Evolutionary conservation across 1,140 invertebrate genomes (phyloP).

Genomic region (Drosophila murphyi): DNA sequence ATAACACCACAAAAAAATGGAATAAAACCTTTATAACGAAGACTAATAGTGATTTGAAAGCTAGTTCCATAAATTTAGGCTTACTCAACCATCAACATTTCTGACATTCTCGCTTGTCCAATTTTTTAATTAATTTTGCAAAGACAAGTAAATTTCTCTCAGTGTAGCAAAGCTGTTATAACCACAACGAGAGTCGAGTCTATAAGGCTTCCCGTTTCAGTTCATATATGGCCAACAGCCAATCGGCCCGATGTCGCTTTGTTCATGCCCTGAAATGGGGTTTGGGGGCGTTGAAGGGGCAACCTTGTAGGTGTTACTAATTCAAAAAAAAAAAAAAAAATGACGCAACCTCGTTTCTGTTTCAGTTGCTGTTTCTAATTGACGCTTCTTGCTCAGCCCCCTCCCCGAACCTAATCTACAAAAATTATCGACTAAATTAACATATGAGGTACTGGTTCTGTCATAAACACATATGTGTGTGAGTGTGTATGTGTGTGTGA

Average conservation of each 20-base stretch:
- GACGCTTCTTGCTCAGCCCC: conserved; percentile 38
- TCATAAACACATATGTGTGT: too few species aligned
- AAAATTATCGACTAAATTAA: conserved; percentile 45
- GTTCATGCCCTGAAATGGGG: conserved; percentile 38
- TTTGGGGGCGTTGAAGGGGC: background rate
- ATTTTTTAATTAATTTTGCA: too few species aligned
- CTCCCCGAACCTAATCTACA: conserved; percentile 49
- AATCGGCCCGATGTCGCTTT: conserved; percentile 10
- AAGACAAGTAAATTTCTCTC: background rate
- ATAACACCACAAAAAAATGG: too few species aligned
- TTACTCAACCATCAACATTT: too few species aligned
- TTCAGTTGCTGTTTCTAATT: conserved; percentile 9
- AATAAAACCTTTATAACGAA: too few species aligned
- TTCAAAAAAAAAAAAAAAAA: conserved; percentile 22
- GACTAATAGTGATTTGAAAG: too few species aligned
- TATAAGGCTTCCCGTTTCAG: conserved; percentile 58
- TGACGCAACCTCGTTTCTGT: conserved; percentile 54
- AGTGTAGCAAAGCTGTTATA: conserved; percentile 30
- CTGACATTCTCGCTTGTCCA: too few species aligned
- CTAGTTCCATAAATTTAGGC: too few species aligned
- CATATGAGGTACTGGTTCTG: background rate
- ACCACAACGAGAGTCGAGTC: conserved; percentile 30
- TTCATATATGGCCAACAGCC: conserved; percentile 56
- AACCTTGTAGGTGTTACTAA: conserved; percentile 49
- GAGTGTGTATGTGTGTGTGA: too few species aligned